Evolutionary conservation across 2,888 invertebrate species (phyloP), one percentile per base, ranked within the genome.

Genomic region (Eilema sororculum): DNA sequence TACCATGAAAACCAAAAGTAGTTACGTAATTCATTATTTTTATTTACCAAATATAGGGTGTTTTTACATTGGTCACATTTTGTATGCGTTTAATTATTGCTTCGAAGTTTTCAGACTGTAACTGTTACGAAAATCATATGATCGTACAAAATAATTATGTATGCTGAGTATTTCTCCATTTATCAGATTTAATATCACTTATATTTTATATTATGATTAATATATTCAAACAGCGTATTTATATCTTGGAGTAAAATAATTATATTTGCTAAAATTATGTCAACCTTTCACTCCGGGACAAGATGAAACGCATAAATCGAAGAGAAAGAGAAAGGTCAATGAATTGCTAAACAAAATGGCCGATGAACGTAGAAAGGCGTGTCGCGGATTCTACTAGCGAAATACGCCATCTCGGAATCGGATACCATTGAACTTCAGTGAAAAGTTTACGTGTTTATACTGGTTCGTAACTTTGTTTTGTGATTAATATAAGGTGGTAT

Each of bases 391-490:
- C 81, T 80, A 63, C 83, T 92, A 89, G 84, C 89, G 90, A 92
- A 85, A 84, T 86, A 85, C 90, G 84, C 87, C 91, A 84, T 82
- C 88, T 86, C 87, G 86, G 84, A 86, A 86, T 86, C 87, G 86
- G 85, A 87, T 87, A 87, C 90, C 83, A 80, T 91, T 90, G 89
- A 93, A 93, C 93, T 91, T 90, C 93, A 90, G 95, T 95, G 94
- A 91, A 94, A 90, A 82, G 93, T 93, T 93, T 89, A 87, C 93
- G 94, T 95, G 95, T 93, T 89, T 87, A 86, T 90, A 88, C 95
- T 95, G 95, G 95, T 95, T 92, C 95, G 95, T 95, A 95, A 95
- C 95, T 91, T 94, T 94, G 92, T 93, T 89, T 95, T 95, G 94
- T 94, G 94, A 90, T 93, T 90, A 89, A 81, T 83, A 90, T 94